Base-by-base conservation (phyloP, 2,797 vertebrate species). In the Sebastes matsubarae region DNA sequence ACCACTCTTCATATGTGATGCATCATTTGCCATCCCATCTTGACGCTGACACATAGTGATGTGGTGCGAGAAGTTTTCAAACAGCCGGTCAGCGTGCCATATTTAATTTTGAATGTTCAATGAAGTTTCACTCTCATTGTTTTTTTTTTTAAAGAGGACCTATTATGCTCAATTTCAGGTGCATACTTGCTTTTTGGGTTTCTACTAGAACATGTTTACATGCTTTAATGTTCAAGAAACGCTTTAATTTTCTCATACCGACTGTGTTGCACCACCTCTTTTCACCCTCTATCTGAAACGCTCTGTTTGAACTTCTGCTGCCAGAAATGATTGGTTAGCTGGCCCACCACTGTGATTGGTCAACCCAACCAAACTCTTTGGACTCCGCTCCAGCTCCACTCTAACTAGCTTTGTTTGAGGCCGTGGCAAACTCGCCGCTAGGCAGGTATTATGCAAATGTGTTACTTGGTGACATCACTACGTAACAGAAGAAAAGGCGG, bases 91-190 rank as follows among this genome's bases (percentile, higher is more conserved):
- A 76, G 72, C 24, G 65, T 34, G 68, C 79, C 84, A 84, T 85
- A 88, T 91, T 86, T 90, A 77, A 88, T 74, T 65, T 55, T 68
- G 65, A 87, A 83, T 82, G 30, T 79, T 81, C 30, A 75, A 60
- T 82, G 12, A 83, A 71, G 29, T 83, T 76, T 68, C 24, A 58
- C 54, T 67, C 3, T 54, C 25, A 27, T 38, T 38, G 18, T 78
- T 27, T 46, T 22, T 54, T 34, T 50, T 52, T 52, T 52, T 52
- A 52, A 52, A 52, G 46, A 52, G 46, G 18, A 52, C 18, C 46
- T 52, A 4, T 52, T 52, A 9, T 52, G 18, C 46, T 52, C 3
- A 52, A n/a, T 52, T 52, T 52, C 46, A 52, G 46, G 46, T 52
- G 46, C 46, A 52, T 52, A 52, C 8, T 52, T 50, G 46, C 20